Conservation (phyloP, 2,888 invertebrate species). For the Drosophila hamatofila region DNA sequence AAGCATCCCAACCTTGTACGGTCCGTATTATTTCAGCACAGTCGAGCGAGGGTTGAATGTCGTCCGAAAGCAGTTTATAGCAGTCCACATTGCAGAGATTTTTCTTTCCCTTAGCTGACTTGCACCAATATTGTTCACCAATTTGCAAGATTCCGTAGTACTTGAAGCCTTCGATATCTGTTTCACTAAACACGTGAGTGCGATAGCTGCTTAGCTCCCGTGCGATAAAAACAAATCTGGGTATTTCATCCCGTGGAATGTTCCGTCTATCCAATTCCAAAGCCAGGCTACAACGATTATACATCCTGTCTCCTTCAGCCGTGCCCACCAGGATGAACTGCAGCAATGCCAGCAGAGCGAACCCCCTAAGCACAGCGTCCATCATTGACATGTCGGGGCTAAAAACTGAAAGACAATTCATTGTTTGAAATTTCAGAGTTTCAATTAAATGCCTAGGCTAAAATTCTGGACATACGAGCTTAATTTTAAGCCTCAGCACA, state of each 20-base stretch:
- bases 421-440: background rate
- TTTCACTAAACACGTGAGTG: fast-evolving
- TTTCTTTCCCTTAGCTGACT: fast-evolving
- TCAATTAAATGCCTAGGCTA: no score
- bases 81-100: background rate
- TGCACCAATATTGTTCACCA: constrained; percentile 7
- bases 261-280: constrained; percentile 18
- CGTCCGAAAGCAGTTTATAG: fast-evolving
- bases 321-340: background rate
- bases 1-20: background rate
- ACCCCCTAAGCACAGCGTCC: background rate
- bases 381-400: background rate
- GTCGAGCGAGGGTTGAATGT: constrained; percentile 3
- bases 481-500: no score
- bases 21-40: background rate
- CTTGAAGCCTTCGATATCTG: fast-evolving
- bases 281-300: constrained; percentile 31
- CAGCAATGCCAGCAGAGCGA: background rate
- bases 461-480: no score
- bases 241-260: background rate
- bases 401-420: background rate
- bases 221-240: constrained; percentile 24
- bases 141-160: constrained; percentile 34
- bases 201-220: background rate
- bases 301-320: background rate